Evolutionary conservation across 2,888 invertebrate species (phyloP).

Genomic region (Coecobrya sp.): DNA sequence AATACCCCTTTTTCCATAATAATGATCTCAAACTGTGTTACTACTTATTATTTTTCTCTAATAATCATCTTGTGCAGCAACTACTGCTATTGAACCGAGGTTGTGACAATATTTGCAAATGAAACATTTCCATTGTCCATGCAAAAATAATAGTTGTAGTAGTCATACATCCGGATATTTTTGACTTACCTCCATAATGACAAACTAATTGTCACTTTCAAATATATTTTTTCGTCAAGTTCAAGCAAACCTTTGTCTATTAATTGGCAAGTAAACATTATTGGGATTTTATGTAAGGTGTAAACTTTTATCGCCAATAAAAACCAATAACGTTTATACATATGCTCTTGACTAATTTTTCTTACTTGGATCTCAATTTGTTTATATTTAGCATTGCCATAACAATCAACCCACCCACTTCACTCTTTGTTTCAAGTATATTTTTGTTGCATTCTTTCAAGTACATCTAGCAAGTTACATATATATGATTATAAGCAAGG

Average conservation of each 20-base stretch:
- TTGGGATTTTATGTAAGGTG: not conserved
- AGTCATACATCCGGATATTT: slow-evolving; percentile 42
- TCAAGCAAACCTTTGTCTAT: slow-evolving; percentile 38
- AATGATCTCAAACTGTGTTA: slow-evolving; percentile 75
- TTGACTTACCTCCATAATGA: slow-evolving; percentile 20
- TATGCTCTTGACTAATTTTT: not conserved
- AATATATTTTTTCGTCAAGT: slow-evolving; percentile 44
- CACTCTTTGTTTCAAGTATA: not conserved
- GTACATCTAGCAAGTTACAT: not conserved
- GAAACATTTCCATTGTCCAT: slow-evolving; percentile 20
- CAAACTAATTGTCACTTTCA: slow-evolving; percentile 54
- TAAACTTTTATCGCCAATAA: slow-evolving; percentile 41
- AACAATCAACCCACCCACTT: slow-evolving; percentile 10
- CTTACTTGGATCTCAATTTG: not conserved
- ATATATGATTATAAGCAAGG: no score
- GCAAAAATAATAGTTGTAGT: slow-evolving; percentile 10
- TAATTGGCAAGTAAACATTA: slow-evolving; percentile 5
- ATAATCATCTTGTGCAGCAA: slow-evolving; percentile 33
- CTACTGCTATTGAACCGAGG: slow-evolving; percentile 59
- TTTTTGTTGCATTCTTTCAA: not conserved
- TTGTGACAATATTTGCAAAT: slow-evolving; percentile 66
- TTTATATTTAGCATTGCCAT: not conserved
- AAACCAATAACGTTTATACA: not conserved
- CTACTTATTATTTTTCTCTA: slow-evolving; percentile 66
- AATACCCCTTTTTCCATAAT: slow-evolving; percentile 74